A percentile compares a stretch with the other conserved stretches of the same genome.
phyloP scores from a whole-genome alignment of 2,113 vertebrate species.

The Nesoenas mayeri region DNA sequence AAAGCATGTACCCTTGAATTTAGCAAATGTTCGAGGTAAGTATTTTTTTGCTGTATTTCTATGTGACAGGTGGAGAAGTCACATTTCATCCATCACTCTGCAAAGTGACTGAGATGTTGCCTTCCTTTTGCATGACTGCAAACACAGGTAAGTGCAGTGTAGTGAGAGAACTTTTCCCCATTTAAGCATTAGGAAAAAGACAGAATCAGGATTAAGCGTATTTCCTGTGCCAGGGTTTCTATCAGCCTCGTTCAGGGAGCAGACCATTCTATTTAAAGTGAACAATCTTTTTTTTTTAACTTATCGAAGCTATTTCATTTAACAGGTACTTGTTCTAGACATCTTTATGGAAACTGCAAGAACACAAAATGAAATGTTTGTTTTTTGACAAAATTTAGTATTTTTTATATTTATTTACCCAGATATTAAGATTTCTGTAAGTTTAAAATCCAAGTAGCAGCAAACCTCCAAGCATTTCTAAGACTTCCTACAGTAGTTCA shows the following conservation, averaged over 20 bases:
- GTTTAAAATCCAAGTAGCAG: background rate
- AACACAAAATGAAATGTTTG: background rate
- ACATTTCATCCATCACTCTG: background rate
- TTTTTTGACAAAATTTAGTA: background rate
- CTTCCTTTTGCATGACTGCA: rapidly evolving
- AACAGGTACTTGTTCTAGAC: background rate
- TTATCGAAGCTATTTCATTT: background rate
- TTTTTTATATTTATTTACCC: background rate
- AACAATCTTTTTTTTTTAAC: background rate
- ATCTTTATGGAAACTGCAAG: background rate
- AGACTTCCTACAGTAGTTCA: background rate
- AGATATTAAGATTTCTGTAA: background rate
- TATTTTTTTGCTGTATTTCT: background rate
- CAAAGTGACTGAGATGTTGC: background rate
- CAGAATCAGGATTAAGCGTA: background rate
- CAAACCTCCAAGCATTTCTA: background rate
- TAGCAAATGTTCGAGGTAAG: background rate
- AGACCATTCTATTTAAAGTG: background rate
- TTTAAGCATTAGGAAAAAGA: background rate
- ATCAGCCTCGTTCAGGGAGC: background rate
- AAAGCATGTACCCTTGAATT: background rate
- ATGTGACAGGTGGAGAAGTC: background rate
- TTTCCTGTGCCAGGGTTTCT: background rate
- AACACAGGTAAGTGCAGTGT: rapidly evolving
- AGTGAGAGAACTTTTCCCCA: background rate